Evolutionary conservation across 2,888 invertebrate genomes (phyloP).

Genomic region (Lepidochitona cinerea): DNA sequence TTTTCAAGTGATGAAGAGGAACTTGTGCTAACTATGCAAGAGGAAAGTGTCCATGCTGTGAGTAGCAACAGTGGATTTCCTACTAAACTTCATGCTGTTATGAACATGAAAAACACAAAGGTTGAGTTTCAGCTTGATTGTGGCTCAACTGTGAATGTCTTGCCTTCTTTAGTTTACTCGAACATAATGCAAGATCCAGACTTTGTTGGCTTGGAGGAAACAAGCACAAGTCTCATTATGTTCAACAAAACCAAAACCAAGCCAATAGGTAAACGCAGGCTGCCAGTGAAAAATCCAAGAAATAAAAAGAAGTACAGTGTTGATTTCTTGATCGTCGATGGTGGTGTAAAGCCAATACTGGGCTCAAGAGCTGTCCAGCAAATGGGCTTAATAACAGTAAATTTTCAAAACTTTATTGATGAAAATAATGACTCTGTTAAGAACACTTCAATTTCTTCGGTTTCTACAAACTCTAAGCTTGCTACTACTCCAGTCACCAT

Average conservation of each 20-base stretch:
- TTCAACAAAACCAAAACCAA: neutral
- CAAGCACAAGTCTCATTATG: neutral
- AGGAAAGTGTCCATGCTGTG: neutral
- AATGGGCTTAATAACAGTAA: neutral
- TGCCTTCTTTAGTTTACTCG: neutral
- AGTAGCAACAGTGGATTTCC: neutral
- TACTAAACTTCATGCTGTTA: neutral
- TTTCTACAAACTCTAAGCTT: neutral
- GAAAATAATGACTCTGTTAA: neutral
- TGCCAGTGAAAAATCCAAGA: neutral
- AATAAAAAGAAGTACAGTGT: conserved; percentile 6
- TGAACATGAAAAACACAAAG: neutral
- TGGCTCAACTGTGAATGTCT: neutral
- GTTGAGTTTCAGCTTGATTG: neutral
- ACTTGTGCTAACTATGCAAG: neutral
- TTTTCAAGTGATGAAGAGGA: neutral
- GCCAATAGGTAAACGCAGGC: neutral
- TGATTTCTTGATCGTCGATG: neutral
- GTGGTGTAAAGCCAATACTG: neutral
- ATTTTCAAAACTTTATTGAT: neutral
- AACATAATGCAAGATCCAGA: neutral
- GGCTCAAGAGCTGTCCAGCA: neutral
- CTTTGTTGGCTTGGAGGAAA: neutral
- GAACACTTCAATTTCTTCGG: neutral
- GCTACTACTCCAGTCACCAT: neutral